Conservation (phyloP, 1,140 invertebrate species). For the Sitobion miscanthi region DNA sequence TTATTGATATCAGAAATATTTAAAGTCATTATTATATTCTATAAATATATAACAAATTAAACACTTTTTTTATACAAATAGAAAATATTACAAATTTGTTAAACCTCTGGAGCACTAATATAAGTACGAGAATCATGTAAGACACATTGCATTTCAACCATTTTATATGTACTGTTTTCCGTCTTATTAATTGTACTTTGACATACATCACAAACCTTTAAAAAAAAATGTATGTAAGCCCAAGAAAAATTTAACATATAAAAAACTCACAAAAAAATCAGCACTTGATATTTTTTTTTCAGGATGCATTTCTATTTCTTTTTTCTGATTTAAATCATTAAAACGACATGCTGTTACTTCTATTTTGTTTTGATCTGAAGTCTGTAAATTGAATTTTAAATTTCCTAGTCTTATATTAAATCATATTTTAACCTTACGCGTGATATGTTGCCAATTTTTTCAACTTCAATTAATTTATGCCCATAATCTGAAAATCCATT, state of each 20-base stretch:
- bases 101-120: background rate
- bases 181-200: background rate
- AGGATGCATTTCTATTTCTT: background rate
- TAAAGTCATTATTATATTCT: background rate
- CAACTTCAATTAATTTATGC: background rate
- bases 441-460: conserved; percentile 13
- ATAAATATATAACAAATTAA: background rate
- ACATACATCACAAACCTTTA: conserved; percentile 14
- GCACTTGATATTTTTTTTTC: background rate
- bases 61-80: background rate
- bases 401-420: background rate
- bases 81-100: conserved; percentile 12
- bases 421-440: background rate
- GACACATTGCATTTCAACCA: background rate
- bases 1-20: background rate
- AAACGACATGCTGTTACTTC: conserved; percentile 17
- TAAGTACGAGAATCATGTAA: background rate
- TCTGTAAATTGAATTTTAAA: background rate
- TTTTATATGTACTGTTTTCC: background rate
- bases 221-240: background rate
- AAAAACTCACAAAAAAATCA: conserved; percentile 28
- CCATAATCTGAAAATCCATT: background rate
- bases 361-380: background rate
- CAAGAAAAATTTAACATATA: background rate
- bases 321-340: conserved; percentile 35